Percentiles rank a stretch among this genome's conserved stretches.
phyloP scores from a whole-genome alignment of 2,797 vertebrate species.

The Poecilia gillii region DNA sequence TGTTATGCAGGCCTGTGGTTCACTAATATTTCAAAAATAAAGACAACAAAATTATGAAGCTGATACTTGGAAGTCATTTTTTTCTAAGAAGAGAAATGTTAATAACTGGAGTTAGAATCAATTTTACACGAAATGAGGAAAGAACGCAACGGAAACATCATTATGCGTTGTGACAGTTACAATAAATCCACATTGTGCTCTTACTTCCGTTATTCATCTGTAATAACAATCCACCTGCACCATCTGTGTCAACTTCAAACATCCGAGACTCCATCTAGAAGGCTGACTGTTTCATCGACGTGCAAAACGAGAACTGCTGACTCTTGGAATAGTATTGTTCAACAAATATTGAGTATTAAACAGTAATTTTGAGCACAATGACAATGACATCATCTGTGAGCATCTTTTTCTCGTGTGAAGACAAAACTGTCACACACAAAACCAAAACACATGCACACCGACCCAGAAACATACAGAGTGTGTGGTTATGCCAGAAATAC shows the following conservation, averaged over 20 bases:
- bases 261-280: background rate
- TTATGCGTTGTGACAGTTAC: background rate
- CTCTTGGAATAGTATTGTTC: background rate
- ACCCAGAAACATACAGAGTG: slow-evolving; percentile 40
- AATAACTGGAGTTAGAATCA: background rate
- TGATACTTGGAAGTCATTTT: background rate
- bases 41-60: background rate
- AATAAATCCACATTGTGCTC: background rate
- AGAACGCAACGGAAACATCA: background rate
- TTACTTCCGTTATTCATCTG: background rate
- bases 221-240: background rate
- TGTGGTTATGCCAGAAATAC: background rate
- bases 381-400: background rate
- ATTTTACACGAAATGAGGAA: background rate
- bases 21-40: background rate
- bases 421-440: background rate
- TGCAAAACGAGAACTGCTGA: background rate
- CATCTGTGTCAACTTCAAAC: background rate
- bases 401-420: background rate
- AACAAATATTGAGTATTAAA: background rate
- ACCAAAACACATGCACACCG: slow-evolving; percentile 18
- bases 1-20: background rate
- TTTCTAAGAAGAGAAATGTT: background rate
- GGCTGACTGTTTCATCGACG: background rate
- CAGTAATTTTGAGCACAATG: background rate